Conservation (phyloP, 2,888 invertebrate species). For the Mantis religiosa region DNA sequence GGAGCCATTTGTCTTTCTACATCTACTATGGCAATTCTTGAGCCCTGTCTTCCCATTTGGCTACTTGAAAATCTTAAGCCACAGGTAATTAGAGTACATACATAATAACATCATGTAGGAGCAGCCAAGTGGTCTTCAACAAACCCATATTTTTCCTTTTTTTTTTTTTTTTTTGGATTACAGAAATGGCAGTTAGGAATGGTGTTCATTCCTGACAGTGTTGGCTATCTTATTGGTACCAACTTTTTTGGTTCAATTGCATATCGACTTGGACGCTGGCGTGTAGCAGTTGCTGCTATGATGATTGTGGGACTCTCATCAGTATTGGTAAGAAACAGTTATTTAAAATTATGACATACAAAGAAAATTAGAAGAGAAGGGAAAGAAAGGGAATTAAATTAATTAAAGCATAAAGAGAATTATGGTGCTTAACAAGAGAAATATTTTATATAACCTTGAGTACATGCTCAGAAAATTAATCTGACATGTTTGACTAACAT, state of each 20-base stretch:
- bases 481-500: too few relatives aligned
- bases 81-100: not conserved
- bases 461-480: too few relatives aligned
- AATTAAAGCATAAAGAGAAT: too few relatives aligned
- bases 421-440: too few relatives aligned
- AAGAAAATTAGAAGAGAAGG: too few relatives aligned
- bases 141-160: not conserved
- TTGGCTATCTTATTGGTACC: conserved; percentile 78
- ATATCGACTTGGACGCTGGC: conserved; percentile 60
- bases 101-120: not conserved
- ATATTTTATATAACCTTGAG: too few relatives aligned
- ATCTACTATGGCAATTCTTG: conserved; percentile 76
- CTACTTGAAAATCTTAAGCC: conserved; percentile 63
- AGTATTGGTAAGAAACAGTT: conserved; percentile 50
- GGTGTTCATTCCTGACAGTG: conserved; percentile 79
- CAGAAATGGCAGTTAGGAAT: conserved; percentile 72
- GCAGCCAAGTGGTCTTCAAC: not conserved
- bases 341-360: too few relatives aligned
- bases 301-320: conserved; percentile 60
- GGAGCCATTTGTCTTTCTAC: conserved; percentile 74
- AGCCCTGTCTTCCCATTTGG: conserved; percentile 81
- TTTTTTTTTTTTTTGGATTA: conserved; percentile 7
- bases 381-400: too few relatives aligned
- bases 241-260: conserved; percentile 70
- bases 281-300: conserved; percentile 59